Base-by-base conservation (phyloP, 2,888 invertebrate species). In the Desoria tigrina region DNA sequence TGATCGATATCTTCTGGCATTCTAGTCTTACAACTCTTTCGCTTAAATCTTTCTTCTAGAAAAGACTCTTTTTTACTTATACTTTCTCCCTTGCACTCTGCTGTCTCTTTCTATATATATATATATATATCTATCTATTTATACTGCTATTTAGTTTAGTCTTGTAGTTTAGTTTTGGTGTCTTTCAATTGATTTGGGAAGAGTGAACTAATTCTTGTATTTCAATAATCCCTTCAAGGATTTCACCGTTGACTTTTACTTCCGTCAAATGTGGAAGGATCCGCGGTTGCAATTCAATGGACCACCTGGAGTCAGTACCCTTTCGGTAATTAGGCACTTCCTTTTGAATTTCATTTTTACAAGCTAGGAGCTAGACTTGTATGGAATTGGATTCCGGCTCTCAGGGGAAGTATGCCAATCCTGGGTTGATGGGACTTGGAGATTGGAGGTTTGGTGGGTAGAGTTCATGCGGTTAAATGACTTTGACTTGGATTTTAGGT, bases 181-280 rank as follows among this genome's bases (percentile, higher is more conserved):
- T 63, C 57, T 11, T 21, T 45, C 45, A 9, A 9, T 24, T 24
- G 23, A 51, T 4, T 51, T 16, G 7, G 49, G 7, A 18, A 11
- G n/a, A 7, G 11, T 26, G 11, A 51, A 51, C 51, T 45, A 45
- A 45, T 45, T 6, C 11, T 6, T 45, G 45, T 45, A n/a, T 45
- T 51, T 21, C 51, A 51, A 51, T 51, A 26, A 9, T 51, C 14
- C 24, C 59, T 57, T 39, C 42, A 69, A 76, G 76, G 95, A 95
- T 86, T 95, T 94, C 85, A 95, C 95, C 77, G 84, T 94, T 88
- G 95, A 95, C 86, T 96, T 96, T 87, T 96, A 96, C 88, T 95
- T 96, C 86, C 92, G 96, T 83, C 96, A 97, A 86, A 94, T 94
- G 84, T 97, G 96, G 96, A 94, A 92, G 81, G 96, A 97, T 82